Base-by-base conservation (phyloP, 2,888 invertebrate genomes). In the Polymixis flavicincta region DNA sequence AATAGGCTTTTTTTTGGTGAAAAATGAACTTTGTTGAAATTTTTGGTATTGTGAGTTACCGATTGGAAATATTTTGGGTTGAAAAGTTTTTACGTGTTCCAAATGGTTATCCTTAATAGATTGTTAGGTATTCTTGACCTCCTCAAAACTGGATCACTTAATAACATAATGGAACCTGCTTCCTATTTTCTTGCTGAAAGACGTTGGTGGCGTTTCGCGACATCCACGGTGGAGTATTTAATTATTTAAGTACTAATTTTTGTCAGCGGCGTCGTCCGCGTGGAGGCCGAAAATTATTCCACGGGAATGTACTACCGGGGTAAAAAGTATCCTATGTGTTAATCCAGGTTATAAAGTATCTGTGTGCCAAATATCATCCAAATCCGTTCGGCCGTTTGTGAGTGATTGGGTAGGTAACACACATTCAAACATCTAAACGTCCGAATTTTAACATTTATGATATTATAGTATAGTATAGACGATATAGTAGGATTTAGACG, bases 21-120 rank as follows among this genome's bases (percentile, higher is more conserved):
- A 79, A 79, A 72, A 55, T 25, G 7, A 50, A 32, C 11, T n/a
- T 71, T 42, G 72, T 61, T 71, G 42, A 55, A 76, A 55, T 55
- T 28, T 61, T 70, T 54, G 11, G 54, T 28, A 45, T 76, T 60
- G 52, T n/a, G 37, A 54, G 50, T 54, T 71, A 63, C 32, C 17
- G 28, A 61, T 50, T 25, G 7, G 22, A 50, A 76, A 61, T 54
- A 63, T 61, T 50, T 57, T 50, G 5, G 32, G 32, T 2, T 19
- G 11, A 52, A 73, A 78, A 76, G 50, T 73, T 80, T 64, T 80
- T 52, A 52, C 63, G 50, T 73, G 50, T 7, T 7, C 42, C 25
- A 28, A 55, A 80, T 64, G 14, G 9, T 11, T 52, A 11, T 54
- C 25, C 32, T 28, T 72, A 55, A 63, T 63, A 72, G 32, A 32